These are phyloP conservation scores for Apistogramma diplotaenia DNA, from an alignment of 2,113 vertebrate species.

Conservation along the genomic window DNA sequence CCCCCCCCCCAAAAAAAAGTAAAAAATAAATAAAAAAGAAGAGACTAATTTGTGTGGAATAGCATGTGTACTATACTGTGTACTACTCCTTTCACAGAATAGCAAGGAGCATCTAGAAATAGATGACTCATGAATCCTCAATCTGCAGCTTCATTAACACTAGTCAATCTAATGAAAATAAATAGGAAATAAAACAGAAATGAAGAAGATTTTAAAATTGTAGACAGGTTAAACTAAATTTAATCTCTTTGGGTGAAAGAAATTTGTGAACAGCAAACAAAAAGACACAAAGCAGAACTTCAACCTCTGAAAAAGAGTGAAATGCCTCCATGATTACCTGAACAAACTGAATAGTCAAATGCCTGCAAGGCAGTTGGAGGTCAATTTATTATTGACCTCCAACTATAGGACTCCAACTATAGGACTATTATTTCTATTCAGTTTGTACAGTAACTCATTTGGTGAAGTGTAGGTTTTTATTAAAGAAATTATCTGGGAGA, in stretches of 20 bases:
- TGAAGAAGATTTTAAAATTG: too few species aligned
- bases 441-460: background rate
- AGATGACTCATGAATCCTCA: background rate
- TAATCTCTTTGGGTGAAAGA: background rate
- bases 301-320: background rate
- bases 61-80: background rate
- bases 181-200: too few species aligned
- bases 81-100: background rate
- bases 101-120: too few species aligned
- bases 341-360: background rate
- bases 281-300: background rate
- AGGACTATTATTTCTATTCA: background rate
- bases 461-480: background rate
- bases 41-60: background rate
- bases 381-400: too few species aligned
- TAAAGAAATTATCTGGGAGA: background rate
- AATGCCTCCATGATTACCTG: background rate
- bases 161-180: too few species aligned
- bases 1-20: too few species aligned
- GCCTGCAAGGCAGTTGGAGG: too few species aligned
- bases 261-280: background rate
- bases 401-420: too few species aligned
- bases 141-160: background rate
- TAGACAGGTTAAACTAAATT: too few species aligned
- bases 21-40: background rate